Evolutionary conservation across 2,113 vertebrate species (phyloP).

Genomic region (Typhlomys cinereus): DNA sequence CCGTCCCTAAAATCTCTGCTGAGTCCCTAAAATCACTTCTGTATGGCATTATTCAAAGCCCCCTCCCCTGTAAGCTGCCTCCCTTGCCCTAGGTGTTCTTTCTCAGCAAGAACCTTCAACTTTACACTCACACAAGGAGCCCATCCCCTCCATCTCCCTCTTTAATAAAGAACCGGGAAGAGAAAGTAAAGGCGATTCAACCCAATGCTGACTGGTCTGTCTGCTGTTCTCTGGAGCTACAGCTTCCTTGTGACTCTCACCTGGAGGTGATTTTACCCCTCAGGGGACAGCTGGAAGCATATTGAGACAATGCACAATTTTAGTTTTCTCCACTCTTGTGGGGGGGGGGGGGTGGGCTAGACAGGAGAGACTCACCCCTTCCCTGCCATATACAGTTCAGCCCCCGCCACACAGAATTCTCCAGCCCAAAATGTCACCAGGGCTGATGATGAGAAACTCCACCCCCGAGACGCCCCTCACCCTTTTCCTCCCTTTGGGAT

Average conservation of each 20-base stretch:
- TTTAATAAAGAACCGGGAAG: not conserved
- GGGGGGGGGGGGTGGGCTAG: not conserved
- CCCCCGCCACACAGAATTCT: not conserved
- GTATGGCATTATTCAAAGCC: rapidly evolving
- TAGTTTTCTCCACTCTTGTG: not conserved
- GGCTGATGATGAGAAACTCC: not conserved
- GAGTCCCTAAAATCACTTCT: not conserved
- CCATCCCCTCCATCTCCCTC: not conserved
- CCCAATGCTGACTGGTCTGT: not conserved
- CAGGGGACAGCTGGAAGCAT: not conserved
- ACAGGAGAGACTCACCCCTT: not conserved
- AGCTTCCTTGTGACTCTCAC: not conserved
- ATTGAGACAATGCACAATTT: not conserved
- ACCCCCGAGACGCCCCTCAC: not conserved
- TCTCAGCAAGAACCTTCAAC: not conserved
- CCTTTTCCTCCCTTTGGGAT: not conserved
- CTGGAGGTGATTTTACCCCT: not conserved
- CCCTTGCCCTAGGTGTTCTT: not conserved
- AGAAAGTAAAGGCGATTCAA: not conserved
- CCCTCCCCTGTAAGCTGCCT: rapidly evolving
- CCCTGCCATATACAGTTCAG: not conserved
- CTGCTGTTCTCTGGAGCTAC: not conserved
- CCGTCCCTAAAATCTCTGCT: rapidly evolving
- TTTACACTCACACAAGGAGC: not conserved
- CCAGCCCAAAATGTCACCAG: not conserved